Base-by-base conservation (phyloP, 2,797 vertebrate genomes). In the Poecile montanus region DNA sequence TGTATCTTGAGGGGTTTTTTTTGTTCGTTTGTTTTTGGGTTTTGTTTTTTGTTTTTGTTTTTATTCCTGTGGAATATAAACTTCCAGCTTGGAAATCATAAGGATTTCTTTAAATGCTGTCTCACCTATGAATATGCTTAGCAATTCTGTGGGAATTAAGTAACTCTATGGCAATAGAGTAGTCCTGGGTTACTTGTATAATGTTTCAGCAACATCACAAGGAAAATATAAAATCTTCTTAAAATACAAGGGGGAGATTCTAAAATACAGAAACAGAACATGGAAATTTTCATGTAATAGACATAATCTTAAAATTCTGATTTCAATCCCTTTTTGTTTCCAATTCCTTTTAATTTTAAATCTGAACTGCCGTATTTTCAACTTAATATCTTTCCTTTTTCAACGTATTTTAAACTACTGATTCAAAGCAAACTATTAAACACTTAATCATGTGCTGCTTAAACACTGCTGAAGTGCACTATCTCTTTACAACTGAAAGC, bases 401-500 rank as follows among this genome's bases (percentile, higher is more conserved):
- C 26, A 65, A 42, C 11, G 1, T 53, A 42, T 77, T 91, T 78
- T 53, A 70, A 91, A 47, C 32, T 48, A 51, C 56, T 77, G 63
- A 58, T 68, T 79, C 51, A 72, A 85, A 91, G 13, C 44, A 76
- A 92, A 58, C 13, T 67, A 57, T 76, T 73, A 75, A 90, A 54
- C 54, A 44, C 47, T 23, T 74, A 44, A 70, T 73, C 40, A 10
- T 51, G 40, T 6, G 12, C 47, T 89, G 27, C 40, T 42, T 63
- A 80, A 89, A 78, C 38, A 36, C 25, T 68, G 23, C 20, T 53
- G 53, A 66, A 50, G n/a, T 53, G 70, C 42, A 27, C 16, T 92
- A 78, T 94, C 88, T 83, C 73, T 68, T 92, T 70, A 26, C 34
- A 56, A 54, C 51, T 95, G 85, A 93, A 95, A 77, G 57, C 45